Conservation (phyloP, 1,140 invertebrate species). For the Oncopeltus fasciatus region DNA sequence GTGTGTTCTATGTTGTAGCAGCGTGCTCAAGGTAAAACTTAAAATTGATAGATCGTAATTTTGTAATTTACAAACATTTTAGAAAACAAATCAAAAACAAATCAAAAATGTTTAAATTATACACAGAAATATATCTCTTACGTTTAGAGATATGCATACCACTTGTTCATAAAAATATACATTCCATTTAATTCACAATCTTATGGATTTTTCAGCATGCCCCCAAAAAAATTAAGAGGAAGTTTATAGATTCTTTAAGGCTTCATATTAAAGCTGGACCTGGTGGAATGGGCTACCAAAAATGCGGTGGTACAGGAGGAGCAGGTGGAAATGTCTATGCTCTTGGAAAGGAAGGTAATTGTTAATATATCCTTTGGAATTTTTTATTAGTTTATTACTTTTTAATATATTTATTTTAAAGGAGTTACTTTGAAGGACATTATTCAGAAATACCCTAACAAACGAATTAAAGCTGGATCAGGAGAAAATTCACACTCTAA, state of each 20-base stretch:
- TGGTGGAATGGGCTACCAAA: constrained; percentile 59
- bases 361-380: neutral
- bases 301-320: constrained; percentile 71
- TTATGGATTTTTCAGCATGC: too few species aligned
- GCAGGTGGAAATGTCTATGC: constrained; percentile 69
- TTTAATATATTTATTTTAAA: constrained; percentile 8
- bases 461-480: constrained; percentile 42
- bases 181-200: too few species aligned
- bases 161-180: too few species aligned
- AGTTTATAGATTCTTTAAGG: constrained; percentile 25
- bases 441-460: constrained; percentile 34
- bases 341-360: constrained; percentile 41
- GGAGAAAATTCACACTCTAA: constrained; percentile 56
- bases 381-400: neutral
- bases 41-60: neutral
- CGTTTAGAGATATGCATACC: too few species aligned
- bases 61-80: neutral
- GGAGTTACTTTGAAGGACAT: constrained; percentile 41
- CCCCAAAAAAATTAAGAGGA: constrained; percentile 5
- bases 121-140: too few species aligned
- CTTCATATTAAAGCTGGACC: constrained; percentile 22
- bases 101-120: too few species aligned
- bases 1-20: neutral
- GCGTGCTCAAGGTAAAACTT: neutral
- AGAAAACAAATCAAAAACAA: neutral